Conservation (phyloP, 2,113 vertebrate species). For the Aspidoscelis tigris region DNA sequence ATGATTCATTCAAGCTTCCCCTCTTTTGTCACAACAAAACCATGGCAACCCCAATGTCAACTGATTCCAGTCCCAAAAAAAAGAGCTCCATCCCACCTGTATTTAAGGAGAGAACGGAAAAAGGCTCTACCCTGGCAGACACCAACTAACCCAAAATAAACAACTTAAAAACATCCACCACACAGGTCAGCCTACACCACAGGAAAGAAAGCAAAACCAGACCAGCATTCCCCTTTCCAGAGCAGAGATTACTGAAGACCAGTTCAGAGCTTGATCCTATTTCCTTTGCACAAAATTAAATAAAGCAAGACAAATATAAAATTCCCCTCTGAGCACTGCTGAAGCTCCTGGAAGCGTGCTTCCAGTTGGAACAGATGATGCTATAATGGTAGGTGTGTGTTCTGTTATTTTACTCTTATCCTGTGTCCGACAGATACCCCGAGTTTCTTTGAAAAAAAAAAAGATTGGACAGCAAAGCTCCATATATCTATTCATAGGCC, state of each 20-base stretch:
- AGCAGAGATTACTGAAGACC: not conserved
- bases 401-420: not conserved
- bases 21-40: conserved; percentile 56
- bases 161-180: not conserved
- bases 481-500: too few species aligned
- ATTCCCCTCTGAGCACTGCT: too few species aligned
- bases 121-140: not conserved
- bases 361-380: not conserved
- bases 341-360: not conserved
- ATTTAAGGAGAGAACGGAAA: conserved; percentile 14
- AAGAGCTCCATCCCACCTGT: conserved; percentile 9
- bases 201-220: not conserved
- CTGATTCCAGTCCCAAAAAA: conserved; percentile 30
- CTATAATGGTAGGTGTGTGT: not conserved
- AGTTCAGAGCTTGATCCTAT: not conserved
- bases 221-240: not conserved
- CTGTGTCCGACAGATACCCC: too few species aligned
- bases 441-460: too few species aligned
- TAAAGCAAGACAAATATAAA: too few species aligned
- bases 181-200: conserved; percentile 19
- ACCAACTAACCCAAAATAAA: conserved; percentile 23
- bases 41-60: not conserved
- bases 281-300: conserved; percentile 1
- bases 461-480: too few species aligned
- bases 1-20: conserved; percentile 66